Percentiles rank a stretch among this genome's conserved stretches.
Conservation (phyloP, 2,888 invertebrate genomes). For the Acanthosoma haemorrhoidale region DNA sequence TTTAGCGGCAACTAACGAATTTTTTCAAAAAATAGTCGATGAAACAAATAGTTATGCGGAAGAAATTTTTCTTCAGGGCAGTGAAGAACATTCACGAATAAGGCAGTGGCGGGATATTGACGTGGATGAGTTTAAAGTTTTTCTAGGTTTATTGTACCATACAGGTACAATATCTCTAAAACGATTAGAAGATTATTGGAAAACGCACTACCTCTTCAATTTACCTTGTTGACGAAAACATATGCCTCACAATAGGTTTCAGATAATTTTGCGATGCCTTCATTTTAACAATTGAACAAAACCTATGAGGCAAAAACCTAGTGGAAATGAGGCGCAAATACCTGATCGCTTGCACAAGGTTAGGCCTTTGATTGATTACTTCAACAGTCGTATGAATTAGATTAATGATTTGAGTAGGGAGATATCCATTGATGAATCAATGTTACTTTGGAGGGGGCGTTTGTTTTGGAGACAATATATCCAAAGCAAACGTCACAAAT, state of each 20-base stretch:
- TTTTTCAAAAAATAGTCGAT: no score
- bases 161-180: not conserved
- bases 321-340: not conserved
- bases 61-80: no score
- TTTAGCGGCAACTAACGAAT: no score
- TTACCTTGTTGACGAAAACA: not conserved
- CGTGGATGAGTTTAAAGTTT: not conserved
- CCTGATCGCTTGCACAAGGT: conserved; percentile 41
- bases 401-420: conserved; percentile 44
- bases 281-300: no score
- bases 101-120: not conserved
- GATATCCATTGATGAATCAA: conserved; percentile 44
- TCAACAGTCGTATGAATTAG: conserved; percentile 43
- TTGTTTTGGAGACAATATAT: conserved; percentile 44
- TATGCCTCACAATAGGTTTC: not conserved
- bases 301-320: not conserved
- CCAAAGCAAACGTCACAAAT: conserved; percentile 44
- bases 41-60: no score
- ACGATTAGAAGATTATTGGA: not conserved
- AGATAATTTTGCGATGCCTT: not conserved
- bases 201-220: not conserved
- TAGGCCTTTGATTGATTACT: conserved; percentile 44
- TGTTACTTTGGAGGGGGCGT: conserved; percentile 45
- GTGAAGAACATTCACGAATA: no score
- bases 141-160: not conserved